These are phyloP conservation scores for Cephalopachus bancanus DNA, from an alignment of 2,797 vertebrate species.

Conservation along the genomic window DNA sequence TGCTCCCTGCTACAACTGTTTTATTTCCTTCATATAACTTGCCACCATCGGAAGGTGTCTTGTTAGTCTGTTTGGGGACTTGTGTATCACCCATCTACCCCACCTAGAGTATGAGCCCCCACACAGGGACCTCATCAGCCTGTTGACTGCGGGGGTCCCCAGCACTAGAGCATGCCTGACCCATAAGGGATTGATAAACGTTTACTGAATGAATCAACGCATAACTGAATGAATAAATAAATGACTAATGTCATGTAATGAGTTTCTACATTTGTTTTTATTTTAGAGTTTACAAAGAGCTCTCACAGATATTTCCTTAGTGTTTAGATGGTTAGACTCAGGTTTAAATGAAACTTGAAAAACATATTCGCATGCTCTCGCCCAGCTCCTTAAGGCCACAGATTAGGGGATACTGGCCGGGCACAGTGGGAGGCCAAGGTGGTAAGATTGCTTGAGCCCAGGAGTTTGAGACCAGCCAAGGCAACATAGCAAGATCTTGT, in stretches of 20 bases:
- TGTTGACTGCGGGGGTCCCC: not conserved
- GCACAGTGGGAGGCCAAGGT: too few relatives aligned
- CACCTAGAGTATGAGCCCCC: not conserved
- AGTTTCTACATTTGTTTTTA: constrained; percentile 47
- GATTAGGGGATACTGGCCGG: not conserved
- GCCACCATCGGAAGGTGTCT: not conserved
- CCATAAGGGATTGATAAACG: constrained; percentile 10
- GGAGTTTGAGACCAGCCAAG: too few relatives aligned
- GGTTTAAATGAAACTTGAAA: constrained; percentile 52
- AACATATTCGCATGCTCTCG: constrained; percentile 5
- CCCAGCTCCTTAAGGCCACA: constrained; percentile 16
- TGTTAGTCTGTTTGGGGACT: not conserved
- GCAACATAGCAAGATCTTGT: too few relatives aligned
- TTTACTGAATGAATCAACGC: constrained; percentile 13
- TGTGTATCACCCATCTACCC: not conserved
- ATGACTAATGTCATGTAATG: not conserved
- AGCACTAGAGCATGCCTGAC: not conserved
- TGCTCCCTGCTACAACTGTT: rapidly evolving
- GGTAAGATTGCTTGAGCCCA: too few relatives aligned
- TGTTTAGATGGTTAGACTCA: constrained; percentile 59
- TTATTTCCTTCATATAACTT: not conserved
- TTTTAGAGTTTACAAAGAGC: not conserved
- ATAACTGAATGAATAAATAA: constrained; percentile 19
- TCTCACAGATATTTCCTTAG: not conserved
- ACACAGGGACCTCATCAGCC: not conserved